A percentile compares a stretch with the other conserved stretches of the same genome.
phyloP scores from a whole-genome alignment of 2,113 vertebrate species.

The Arothron firmamentum region DNA sequence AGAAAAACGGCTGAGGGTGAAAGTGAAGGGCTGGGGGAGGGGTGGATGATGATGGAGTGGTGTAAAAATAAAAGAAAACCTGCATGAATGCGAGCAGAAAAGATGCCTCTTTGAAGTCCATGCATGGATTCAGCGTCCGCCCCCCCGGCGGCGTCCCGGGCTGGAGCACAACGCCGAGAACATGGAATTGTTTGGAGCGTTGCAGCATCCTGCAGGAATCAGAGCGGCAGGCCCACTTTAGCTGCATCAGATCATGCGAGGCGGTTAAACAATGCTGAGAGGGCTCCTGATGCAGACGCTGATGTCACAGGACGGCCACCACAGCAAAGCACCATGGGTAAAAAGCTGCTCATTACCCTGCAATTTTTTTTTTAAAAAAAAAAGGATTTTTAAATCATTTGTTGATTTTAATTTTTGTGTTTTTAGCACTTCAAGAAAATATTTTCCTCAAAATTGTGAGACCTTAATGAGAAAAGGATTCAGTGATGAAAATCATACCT shows the following conservation, averaged over 20 bases:
- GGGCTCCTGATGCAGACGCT: slow-evolving; percentile 3
- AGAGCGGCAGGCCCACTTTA: slow-evolving; percentile 14
- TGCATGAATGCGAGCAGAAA: slow-evolving; percentile 23
- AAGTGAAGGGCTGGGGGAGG: slow-evolving; percentile 18
- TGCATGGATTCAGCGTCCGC: slow-evolving; percentile 22
- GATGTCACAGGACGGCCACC: background rate
- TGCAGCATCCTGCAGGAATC: slow-evolving; percentile 32
- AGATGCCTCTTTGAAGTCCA: slow-evolving; percentile 23
- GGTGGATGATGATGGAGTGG: slow-evolving; percentile 15
- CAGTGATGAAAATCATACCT: too few species aligned
- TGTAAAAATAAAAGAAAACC: slow-evolving; percentile 49
- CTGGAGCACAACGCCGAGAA: background rate
- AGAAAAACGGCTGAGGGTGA: slow-evolving; percentile 37
- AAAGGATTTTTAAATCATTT: too few species aligned
- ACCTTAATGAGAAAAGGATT: too few species aligned
- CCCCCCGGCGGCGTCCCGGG: background rate
- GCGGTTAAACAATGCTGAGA: background rate
- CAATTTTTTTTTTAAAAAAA: too few species aligned
- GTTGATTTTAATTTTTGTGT: too few species aligned
- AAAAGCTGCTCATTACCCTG: background rate
- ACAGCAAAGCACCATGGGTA: background rate
- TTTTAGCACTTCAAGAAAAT: too few species aligned
- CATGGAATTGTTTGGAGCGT: slow-evolving; percentile 20
- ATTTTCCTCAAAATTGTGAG: too few species aligned
- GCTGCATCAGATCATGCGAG: slow-evolving; percentile 48